Conservation (phyloP, 2,113 vertebrate species). For the Columba livia region DNA sequence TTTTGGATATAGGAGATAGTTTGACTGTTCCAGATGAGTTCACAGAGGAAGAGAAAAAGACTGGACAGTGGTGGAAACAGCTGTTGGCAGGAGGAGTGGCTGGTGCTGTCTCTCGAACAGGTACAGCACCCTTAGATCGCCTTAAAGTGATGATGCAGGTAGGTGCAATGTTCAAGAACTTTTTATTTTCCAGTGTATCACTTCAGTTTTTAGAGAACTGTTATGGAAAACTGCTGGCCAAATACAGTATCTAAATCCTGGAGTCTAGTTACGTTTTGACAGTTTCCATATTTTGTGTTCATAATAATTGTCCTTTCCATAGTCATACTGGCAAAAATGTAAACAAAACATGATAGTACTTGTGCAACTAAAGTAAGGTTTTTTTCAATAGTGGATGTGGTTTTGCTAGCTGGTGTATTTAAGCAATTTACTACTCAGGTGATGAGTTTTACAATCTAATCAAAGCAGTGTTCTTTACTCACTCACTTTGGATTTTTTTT, state of each 20-base stretch:
- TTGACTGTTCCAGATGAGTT: conserved; percentile 92
- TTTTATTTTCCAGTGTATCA: not conserved
- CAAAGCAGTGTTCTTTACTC: not conserved
- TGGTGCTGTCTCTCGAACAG: conserved; percentile 90
- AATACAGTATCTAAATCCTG: not conserved
- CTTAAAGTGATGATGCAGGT: conserved; percentile 98
- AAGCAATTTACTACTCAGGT: not conserved
- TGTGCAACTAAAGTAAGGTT: not conserved
- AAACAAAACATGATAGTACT: not conserved
- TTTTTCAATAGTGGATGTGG: not conserved
- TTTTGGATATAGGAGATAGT: conserved; percentile 94
- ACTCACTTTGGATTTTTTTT: too few relatives aligned
- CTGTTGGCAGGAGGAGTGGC: conserved; percentile 87
- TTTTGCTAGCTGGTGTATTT: not conserved
- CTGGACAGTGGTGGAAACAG: conserved; percentile 92
- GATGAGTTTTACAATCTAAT: not conserved
- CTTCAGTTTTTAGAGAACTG: not conserved
- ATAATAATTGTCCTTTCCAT: not conserved
- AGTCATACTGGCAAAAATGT: not conserved
- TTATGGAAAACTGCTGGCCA: not conserved
- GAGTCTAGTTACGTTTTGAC: not conserved
- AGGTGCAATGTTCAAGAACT: not conserved
- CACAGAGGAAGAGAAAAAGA: conserved; percentile 90
- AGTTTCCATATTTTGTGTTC: not conserved
- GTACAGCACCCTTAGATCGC: conserved; percentile 90